A percentile compares a stretch with the other conserved stretches of the same genome.
phyloP scores from a whole-genome alignment of 2,113 vertebrate species.

The Prolemur simus region DNA sequence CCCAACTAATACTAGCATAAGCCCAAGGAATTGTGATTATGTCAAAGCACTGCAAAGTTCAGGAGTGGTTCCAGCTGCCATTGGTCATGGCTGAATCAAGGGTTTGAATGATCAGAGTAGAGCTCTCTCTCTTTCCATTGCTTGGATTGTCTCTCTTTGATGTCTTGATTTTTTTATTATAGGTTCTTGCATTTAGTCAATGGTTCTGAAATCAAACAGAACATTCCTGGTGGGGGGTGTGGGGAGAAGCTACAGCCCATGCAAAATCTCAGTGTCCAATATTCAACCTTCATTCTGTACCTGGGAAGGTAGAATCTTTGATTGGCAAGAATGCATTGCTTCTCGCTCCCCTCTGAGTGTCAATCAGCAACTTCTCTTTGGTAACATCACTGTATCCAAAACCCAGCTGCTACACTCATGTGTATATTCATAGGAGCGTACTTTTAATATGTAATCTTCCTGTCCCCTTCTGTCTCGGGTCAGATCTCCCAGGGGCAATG shows the following conservation, averaged over 20 bases:
- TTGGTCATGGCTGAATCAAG: neutral
- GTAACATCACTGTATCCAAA: neutral
- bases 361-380: neutral
- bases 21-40: neutral
- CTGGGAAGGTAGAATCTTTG: neutral
- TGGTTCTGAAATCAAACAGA: neutral
- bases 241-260: fast-evolving
- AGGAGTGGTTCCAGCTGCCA: fast-evolving
- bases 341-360: neutral
- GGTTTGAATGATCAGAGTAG: neutral
- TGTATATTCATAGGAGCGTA: neutral
- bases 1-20: neutral
- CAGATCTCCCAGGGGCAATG: neutral
- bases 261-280: too few relatives aligned
- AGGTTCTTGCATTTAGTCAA: neutral
- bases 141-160: neutral
- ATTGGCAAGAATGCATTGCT: neutral
- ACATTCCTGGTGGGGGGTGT: neutral
- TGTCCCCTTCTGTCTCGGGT: neutral
- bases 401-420: neutral
- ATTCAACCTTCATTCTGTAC: neutral
- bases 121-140: neutral
- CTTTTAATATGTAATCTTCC: neutral
- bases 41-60: neutral
- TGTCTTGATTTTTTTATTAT: neutral